Conservation (phyloP, 2,113 vertebrate genomes). For the Podiceps cristatus region DNA sequence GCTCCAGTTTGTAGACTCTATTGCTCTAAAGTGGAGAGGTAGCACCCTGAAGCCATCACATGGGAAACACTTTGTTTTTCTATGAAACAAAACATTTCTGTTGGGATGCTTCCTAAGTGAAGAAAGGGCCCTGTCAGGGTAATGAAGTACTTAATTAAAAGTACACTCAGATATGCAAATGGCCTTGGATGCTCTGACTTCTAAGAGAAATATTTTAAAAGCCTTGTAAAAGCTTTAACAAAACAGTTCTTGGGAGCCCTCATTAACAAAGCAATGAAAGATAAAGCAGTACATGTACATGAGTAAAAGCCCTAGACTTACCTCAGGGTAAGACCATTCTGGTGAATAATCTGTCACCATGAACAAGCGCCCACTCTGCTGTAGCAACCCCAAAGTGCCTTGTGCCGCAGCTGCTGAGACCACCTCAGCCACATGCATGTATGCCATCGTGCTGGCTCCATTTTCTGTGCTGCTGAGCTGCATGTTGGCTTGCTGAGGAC, state of each 20-base stretch:
- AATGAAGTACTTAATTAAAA: constrained; percentile 29
- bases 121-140: not conserved
- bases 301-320: constrained; percentile 69
- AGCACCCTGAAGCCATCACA: not conserved
- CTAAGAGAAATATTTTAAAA: not conserved
- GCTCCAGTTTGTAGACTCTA: not conserved
- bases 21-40: not conserved
- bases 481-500: constrained; percentile 87
- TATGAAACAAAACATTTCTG: not conserved
- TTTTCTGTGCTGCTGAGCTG: constrained; percentile 80
- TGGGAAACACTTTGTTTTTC: not conserved
- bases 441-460: constrained; percentile 89
- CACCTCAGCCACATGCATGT: constrained; percentile 98
- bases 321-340: constrained; percentile 99
- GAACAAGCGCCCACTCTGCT: constrained; percentile 95
- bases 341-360: constrained; percentile 99
- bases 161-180: not conserved
- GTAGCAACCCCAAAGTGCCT: constrained; percentile 92
- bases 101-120: not conserved
- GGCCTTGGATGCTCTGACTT: not conserved
- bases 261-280: not conserved
- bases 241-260: not conserved
- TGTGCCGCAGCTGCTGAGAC: constrained; percentile 92
- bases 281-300: not conserved
- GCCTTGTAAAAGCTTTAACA: not conserved